These are phyloP conservation scores for Lasioglossum baleicum DNA, from an alignment of 1,140 invertebrate genomes.

Conservation along the genomic window DNA sequence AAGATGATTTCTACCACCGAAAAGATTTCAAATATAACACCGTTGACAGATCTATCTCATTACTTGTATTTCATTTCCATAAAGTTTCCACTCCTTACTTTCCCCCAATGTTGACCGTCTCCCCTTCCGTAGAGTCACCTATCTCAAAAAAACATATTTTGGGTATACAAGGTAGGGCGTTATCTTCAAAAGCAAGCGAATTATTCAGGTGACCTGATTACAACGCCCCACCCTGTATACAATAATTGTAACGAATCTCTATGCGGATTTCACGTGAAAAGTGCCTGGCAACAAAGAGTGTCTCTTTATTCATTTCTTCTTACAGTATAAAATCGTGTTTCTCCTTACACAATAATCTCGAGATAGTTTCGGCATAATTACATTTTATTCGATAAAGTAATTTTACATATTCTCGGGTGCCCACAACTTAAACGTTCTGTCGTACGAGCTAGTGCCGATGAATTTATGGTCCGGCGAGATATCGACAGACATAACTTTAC, in stretches of 20 bases:
- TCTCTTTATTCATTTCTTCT: slow-evolving; percentile 13
- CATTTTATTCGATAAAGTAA: not conserved
- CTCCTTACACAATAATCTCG: not conserved
- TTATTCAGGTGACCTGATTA: no score
- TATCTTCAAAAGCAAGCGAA: no score
- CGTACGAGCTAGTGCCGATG: slow-evolving; percentile 96
- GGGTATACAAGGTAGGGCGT: no score
- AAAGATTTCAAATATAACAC: not conserved
- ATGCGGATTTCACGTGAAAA: not conserved
- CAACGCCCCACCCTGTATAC: no score
- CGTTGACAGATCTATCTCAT: not conserved
- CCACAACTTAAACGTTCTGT: slow-evolving; percentile 99
- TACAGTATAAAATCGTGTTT: slow-evolving; percentile 14
- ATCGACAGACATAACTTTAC: slow-evolving; percentile 96
- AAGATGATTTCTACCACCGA: slow-evolving; percentile 1
- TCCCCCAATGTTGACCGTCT: no score
- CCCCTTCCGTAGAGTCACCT: no score
- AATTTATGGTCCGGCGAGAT: slow-evolving; percentile 93
- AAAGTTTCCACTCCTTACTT: no score
- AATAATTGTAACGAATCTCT: no score
- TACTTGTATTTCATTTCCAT: not conserved
- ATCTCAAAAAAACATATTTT: no score
- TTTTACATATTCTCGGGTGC: slow-evolving; percentile 84
- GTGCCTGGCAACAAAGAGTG: slow-evolving; percentile 13
- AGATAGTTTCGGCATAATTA: not conserved